Conservation (phyloP, 2,113 vertebrate species). For the rat (Rattus norvegicus) region DNA sequence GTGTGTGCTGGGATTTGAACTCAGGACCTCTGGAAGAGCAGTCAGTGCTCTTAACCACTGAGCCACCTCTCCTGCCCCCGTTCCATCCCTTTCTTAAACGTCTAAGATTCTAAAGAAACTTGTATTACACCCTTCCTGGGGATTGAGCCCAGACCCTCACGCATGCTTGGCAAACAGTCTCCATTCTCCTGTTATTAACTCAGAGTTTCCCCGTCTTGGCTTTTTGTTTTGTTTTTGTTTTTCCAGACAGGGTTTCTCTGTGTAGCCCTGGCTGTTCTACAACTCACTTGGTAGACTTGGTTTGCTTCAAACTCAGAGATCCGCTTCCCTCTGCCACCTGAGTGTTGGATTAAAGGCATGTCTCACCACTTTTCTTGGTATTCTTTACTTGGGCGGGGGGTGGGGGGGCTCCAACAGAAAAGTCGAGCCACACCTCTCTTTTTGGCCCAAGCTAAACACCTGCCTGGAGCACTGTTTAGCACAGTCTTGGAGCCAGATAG, state of each 20-base stretch:
- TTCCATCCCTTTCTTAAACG: too few relatives aligned
- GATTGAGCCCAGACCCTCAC: not conserved
- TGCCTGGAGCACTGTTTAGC: not conserved
- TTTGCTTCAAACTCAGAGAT: too few relatives aligned
- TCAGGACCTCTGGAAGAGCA: too few relatives aligned
- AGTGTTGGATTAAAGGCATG: too few relatives aligned
- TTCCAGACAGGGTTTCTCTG: not conserved
- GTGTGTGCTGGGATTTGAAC: too few relatives aligned
- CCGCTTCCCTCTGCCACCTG: too few relatives aligned
- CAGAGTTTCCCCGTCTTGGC: not conserved
- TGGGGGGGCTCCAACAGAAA: not conserved
- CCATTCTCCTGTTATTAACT: not conserved
- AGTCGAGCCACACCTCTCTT: not conserved
- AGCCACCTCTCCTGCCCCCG: too few relatives aligned
- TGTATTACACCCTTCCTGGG: too few relatives aligned
- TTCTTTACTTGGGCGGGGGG: not conserved
- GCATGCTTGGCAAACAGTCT: too few relatives aligned
- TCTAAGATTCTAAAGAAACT: not conserved
- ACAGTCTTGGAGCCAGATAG: not conserved
- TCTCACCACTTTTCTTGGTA: not conserved
- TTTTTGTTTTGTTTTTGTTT: not conserved
- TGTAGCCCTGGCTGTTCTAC: not conserved
- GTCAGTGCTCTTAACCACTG: too few relatives aligned
- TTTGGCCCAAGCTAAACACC: not conserved
- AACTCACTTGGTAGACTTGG: too few relatives aligned